phyloP scores from a whole-genome alignment of 2,888 invertebrate genomes.

The Carterocephalus palaemon region DNA sequence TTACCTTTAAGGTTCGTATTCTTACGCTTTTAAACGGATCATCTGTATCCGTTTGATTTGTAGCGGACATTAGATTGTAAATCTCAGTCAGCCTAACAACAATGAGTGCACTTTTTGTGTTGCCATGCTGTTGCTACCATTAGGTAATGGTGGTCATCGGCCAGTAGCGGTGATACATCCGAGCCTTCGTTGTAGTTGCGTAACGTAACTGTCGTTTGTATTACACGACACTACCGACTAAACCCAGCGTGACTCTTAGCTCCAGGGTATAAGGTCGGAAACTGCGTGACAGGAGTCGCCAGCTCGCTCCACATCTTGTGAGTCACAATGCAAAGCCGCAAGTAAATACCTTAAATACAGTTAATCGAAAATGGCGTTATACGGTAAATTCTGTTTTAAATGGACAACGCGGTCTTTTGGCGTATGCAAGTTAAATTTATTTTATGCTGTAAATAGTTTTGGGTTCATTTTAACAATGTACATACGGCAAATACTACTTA shows the following conservation, averaged over 20 bases:
- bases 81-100: constrained; percentile 13
- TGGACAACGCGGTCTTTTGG: constrained; percentile 36
- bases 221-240: constrained; percentile 14
- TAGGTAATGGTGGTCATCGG: constrained; percentile 45
- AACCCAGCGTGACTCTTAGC: constrained; percentile 3
- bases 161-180: constrained; percentile 37
- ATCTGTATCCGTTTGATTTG: constrained; percentile 12
- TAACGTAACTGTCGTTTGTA: constrained; percentile 40
- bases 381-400: constrained; percentile 48
- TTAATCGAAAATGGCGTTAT: constrained; percentile 47
- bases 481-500: too few relatives aligned
- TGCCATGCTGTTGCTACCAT: constrained; percentile 33
- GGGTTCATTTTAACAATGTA: too few relatives aligned
- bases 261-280: constrained; percentile 14
- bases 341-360: constrained; percentile 29
- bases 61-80: constrained; percentile 5
- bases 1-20: constrained; percentile 8
- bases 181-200: constrained; percentile 35
- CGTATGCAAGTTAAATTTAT: constrained; percentile 20
- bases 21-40: constrained; percentile 10
- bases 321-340: constrained; percentile 30
- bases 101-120: constrained; percentile 20
- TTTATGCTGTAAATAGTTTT: too few relatives aligned
- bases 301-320: constrained; percentile 31
- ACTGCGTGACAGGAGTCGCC: not conserved